Evolutionary conservation across 1,140 invertebrate species (phyloP), one percentile per base, ranked within the genome.

Genomic region (Sesamia nonagrioides): DNA sequence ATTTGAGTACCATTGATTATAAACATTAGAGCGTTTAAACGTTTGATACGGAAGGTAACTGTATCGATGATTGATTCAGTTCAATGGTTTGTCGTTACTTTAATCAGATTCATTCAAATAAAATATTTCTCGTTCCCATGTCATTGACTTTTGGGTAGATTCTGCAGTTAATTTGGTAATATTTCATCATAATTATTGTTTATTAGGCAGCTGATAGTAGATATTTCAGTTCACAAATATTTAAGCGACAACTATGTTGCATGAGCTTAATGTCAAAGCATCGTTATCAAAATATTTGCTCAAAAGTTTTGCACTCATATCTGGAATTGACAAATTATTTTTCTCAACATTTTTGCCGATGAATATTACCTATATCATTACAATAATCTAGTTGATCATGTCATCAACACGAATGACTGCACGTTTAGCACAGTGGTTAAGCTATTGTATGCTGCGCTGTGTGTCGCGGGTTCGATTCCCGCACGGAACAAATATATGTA

Each of bases 1-100:
- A 18, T 69, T 68, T 69, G 21, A 52, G 60, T 71, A 71, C 48
- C 17, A 9, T 6, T 35, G n/a, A 71, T 37, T 71, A 71, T 54
- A 71, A 71, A 71, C 68, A 71, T 71, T 54, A 48, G 7, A 27
- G 13, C 48, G 18, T 52, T 37, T 50, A 11, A 48, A 50, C 27
- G 66, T 37, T 69, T 69, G 11, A 48, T 69, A 68, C 9, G 42
- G 66, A 42, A 66, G 61, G 37, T 42, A 13, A 66, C 37, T 37
- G 17, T 40, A 66, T 66, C 42, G 37, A 66, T 66, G 54, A 33
- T 40, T 9, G 61, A n/a, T n/a, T n/a, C n/a, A 17, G 17, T 13
- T 66, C 37, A 66, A 58, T 58, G 54, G 54, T 4, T 58, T 33
- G 21, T 58, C 54, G 54, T 58, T 58, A 68, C 0, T 68, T 68